Evolutionary conservation across 2,888 invertebrate species (phyloP).

Genomic region (Megaustenia siamemsis): DNA sequence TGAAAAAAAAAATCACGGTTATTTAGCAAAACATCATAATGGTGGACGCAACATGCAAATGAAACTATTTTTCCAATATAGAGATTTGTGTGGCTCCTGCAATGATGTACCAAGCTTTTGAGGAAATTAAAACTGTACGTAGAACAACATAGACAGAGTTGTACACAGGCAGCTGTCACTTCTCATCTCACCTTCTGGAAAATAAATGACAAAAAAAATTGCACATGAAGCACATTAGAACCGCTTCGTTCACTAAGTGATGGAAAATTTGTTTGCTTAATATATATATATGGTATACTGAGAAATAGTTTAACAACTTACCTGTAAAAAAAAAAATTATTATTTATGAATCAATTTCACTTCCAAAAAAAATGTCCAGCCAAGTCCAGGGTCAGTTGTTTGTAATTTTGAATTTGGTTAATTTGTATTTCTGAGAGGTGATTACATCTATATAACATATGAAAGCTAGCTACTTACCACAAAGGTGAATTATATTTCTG

Average conservation of each 20-base stretch:
- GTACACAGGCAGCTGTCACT: conserved; percentile 36
- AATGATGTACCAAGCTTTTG: conserved; percentile 41
- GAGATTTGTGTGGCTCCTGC: conserved; percentile 16
- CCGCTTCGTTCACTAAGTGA: not conserved
- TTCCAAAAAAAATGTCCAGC: not conserved
- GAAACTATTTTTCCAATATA: not conserved
- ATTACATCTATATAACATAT: not conserved
- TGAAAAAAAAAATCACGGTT: too few species aligned
- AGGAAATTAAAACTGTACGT: conserved; percentile 49
- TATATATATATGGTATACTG: not conserved
- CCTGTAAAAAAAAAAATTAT: too few species aligned
- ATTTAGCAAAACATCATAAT: too few species aligned
- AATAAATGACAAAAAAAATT: conserved; percentile 48
- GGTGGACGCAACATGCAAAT: not conserved
- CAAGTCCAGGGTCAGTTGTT: too few species aligned
- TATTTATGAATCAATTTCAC: not conserved
- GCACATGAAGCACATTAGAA: conserved; percentile 23
- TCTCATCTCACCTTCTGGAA: conserved; percentile 50
- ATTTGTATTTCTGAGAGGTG: not conserved
- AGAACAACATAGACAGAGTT: conserved; percentile 52
- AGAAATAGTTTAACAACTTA: not conserved
- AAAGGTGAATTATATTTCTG: not conserved
- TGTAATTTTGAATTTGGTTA: not conserved
- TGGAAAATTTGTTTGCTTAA: not conserved
- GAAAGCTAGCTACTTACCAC: not conserved